A percentile compares a stretch with the other conserved stretches of the same genome.
phyloP scores from a whole-genome alignment of 2,888 invertebrate species.

The Clivina fossor region DNA sequence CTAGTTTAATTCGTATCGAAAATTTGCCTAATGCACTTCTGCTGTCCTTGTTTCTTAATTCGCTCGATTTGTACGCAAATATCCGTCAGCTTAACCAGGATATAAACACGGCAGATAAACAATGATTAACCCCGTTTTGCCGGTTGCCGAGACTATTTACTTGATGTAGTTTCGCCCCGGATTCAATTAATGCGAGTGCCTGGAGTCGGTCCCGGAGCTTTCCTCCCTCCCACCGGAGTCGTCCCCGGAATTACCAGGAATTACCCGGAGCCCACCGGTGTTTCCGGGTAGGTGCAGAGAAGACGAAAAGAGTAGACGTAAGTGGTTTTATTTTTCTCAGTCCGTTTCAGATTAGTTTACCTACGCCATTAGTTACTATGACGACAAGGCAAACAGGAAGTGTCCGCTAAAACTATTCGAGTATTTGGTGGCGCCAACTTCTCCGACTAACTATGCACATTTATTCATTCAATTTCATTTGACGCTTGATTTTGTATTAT shows the following conservation, averaged over 20 bases:
- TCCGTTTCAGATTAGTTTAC: conserved; percentile 17
- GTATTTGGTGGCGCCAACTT: too few species aligned
- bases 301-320: background rate
- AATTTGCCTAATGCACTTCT: too few species aligned
- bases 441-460: too few species aligned
- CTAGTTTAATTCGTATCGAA: too few species aligned
- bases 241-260: too few species aligned
- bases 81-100: conserved; percentile 24
- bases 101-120: conserved; percentile 22
- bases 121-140: conserved; percentile 14
- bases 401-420: too few species aligned
- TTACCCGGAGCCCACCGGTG: too few species aligned
- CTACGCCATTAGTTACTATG: conserved; percentile 11
- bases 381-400: conserved; percentile 3
- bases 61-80: conserved; percentile 23
- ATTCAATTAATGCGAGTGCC: conserved; percentile 28
- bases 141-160: background rate
- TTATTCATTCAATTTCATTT: too few species aligned
- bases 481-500: too few species aligned
- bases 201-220: too few species aligned
- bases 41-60: conserved; percentile 19
- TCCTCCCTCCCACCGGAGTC: too few species aligned
- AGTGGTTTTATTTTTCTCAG: conserved; percentile 20
- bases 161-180: conserved; percentile 13
- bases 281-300: too few species aligned